Conservation (phyloP, 1,140 invertebrate species). For the Procambarus clarkii region DNA sequence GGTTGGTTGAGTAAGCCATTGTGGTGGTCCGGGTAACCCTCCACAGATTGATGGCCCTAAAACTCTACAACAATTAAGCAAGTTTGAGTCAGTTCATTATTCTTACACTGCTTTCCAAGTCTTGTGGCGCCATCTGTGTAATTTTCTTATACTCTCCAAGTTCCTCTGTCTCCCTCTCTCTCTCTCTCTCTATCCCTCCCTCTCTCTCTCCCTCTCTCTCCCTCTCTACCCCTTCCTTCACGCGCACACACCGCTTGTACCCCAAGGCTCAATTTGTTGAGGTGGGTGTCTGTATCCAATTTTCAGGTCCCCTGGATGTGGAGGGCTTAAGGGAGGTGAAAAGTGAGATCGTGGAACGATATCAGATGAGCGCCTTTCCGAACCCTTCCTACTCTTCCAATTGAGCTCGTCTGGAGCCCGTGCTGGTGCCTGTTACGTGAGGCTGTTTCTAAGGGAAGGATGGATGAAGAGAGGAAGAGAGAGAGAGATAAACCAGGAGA, state of each 20-base stretch:
- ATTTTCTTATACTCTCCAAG: neutral
- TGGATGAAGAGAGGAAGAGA: neutral
- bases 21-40: no score
- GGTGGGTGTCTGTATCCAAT: slow-evolving; percentile 62
- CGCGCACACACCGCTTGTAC: slow-evolving; percentile 20
- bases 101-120: no score
- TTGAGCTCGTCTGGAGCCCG: slow-evolving; percentile 40
- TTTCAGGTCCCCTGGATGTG: slow-evolving; percentile 43
- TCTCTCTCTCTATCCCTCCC: neutral
- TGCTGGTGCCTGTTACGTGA: slow-evolving; percentile 16
- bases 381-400: slow-evolving; percentile 43
- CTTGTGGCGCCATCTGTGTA: no score
- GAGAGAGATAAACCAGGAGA: neutral
- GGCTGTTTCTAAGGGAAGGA: neutral
- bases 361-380: slow-evolving; percentile 49
- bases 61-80: no score
- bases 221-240: no score
- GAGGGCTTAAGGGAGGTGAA: slow-evolving; percentile 53
- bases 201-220: no score
- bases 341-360: slow-evolving; percentile 47
- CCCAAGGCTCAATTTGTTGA: slow-evolving; percentile 57
- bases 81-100: no score
- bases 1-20: no score
- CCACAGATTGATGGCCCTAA: no score
- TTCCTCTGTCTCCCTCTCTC: neutral